Evolutionary conservation across 53 echinoderm and acorn worm genomes (phyloP).

Genomic region (Echinometra lucunter): DNA sequence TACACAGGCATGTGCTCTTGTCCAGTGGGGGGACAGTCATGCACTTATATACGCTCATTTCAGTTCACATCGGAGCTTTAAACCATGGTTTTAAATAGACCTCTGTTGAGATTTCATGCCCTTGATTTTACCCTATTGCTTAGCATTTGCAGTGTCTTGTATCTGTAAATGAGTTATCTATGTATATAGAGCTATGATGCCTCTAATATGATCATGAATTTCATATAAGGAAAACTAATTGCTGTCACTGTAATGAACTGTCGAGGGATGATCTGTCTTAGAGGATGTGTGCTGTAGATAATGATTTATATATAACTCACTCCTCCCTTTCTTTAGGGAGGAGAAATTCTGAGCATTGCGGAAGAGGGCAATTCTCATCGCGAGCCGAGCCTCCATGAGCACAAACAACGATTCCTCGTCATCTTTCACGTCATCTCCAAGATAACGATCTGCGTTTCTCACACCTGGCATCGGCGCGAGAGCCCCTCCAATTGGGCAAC

Average conservation of each 20-base stretch:
- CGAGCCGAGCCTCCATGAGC: not conserved
- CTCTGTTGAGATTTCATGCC: too few species aligned
- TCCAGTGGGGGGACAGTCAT: too few species aligned
- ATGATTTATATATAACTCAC: constrained; percentile 13
- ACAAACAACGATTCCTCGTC: not conserved
- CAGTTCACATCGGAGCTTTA: too few species aligned
- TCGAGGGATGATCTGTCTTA: not conserved
- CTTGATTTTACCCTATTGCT: too few species aligned
- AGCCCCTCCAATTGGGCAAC: not conserved
- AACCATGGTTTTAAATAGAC: too few species aligned
- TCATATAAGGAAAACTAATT: not conserved
- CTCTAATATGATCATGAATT: not conserved
- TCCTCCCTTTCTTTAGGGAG: constrained; percentile 29
- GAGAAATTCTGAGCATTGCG: not conserved
- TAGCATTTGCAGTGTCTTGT: not conserved
- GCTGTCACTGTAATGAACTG: not conserved
- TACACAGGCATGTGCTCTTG: too few species aligned
- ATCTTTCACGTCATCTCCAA: constrained; percentile 10
- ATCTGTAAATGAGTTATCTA: not conserved
- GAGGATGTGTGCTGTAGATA: not conserved
- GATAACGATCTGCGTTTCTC: not conserved
- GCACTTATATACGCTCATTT: too few species aligned
- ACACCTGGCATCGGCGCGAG: not conserved
- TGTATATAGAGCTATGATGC: not conserved
- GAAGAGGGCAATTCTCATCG: constrained; percentile 11